Evolutionary conservation across 2,888 invertebrate genomes (phyloP), one percentile per base, ranked within the genome.

Genomic region (Merodon equestris): DNA sequence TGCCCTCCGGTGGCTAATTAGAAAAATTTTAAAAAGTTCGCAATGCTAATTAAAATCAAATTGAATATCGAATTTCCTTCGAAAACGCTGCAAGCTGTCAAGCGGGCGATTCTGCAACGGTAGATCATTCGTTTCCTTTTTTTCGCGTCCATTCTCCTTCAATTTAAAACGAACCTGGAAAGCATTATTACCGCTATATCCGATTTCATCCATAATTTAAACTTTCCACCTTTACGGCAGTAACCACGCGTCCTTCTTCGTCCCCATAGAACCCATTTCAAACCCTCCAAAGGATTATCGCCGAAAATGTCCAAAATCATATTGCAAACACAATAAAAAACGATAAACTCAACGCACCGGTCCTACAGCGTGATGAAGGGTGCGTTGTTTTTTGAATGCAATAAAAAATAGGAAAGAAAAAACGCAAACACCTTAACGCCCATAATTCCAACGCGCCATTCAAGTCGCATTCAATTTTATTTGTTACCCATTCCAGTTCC

Each of bases 31-130:
- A 79, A 73, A 73, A 68, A 68, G 48, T 79, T 79, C 58, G 77
- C 77, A 73, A 60, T 68, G 67, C 77, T 79, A 73, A 79, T 79
- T 79, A 79, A 68, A 73, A 68, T 79, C 48, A 57, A 73, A 64
- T 68, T 50, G 54, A 38, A 58, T 79, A 79, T 79, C 53, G 53
- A 68, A 74, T 79, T 79, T 54, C 77, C 27, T 68, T 53, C 63
- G 47, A 73, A 27, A 27, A 27, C 27, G 27, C 27, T 27, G 2
- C 27, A 4, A 27, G 27, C 27, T 27, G 27, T 27, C 27, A 27
- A n/a, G 27, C 27, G 27, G 27, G 73, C 48, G 73, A 73, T 68
- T 79, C 38, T 38, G 77, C 73, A 13, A 44, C 38, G 54, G 14
- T 7, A 38, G 40, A 27, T 2, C 27, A 27, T 27, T 7, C 13